phyloP scores from a whole-genome alignment of 2,797 vertebrate genomes.

The Molossus alvarezi region DNA sequence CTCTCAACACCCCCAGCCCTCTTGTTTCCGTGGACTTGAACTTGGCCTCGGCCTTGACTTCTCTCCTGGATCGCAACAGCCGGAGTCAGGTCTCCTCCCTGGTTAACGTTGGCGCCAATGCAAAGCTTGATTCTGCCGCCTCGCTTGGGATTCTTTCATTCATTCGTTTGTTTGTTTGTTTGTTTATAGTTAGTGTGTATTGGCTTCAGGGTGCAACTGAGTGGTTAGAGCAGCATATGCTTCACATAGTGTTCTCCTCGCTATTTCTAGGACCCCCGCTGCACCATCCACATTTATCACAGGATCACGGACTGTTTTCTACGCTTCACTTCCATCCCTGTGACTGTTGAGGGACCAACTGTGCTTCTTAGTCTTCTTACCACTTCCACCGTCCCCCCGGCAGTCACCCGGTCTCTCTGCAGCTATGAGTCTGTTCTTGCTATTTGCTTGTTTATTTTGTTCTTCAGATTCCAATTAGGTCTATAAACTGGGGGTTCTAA shows the following conservation, averaged over 20 bases:
- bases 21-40: background rate
- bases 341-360: background rate
- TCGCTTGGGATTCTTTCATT: conserved; percentile 2
- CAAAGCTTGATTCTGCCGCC: background rate
- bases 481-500: background rate
- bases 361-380: too few species aligned
- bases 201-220: background rate
- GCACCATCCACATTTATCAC: background rate
- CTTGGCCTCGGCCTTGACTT: background rate
- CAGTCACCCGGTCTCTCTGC: background rate
- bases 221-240: background rate
- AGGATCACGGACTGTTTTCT: background rate
- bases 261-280: background rate
- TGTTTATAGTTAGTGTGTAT: background rate
- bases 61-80: background rate
- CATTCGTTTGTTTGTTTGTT: background rate
- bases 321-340: background rate
- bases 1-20: too few species aligned
- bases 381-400: background rate
- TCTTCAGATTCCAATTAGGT: background rate
- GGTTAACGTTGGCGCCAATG: background rate
- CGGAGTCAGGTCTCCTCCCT: background rate
- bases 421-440: background rate
- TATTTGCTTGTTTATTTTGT: background rate
- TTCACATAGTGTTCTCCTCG: too few species aligned